Base-by-base conservation (phyloP, 2,113 vertebrate species). In the Baryphthengus martii region DNA sequence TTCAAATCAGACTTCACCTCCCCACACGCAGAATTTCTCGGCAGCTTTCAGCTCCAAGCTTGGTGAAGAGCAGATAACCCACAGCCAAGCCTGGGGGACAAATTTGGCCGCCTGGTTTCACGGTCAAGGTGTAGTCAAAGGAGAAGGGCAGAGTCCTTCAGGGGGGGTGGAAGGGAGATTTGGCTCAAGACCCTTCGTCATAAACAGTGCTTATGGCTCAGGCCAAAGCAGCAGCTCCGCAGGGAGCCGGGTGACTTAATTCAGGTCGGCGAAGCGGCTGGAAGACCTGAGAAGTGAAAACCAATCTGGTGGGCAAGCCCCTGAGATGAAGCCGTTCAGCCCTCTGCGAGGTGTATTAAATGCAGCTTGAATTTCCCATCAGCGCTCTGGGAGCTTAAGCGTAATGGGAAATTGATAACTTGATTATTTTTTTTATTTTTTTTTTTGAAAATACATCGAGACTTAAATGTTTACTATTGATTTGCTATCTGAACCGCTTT, bases 321-420 rank as follows among this genome's bases (percentile, higher is more conserved):
- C 10, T 40, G 1, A 33, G 74, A 59, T 39, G 2, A 11, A 76
- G 59, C 26, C 37, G 40, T 25, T 33, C 52, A 12, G 37, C 62
- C 31, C 80, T 72, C 49, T 31, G 24, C n/a, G 42, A 11, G 25
- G 72, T 23, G 59, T 33, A 35, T 62, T 85, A 63, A 86, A 90
- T 13, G 28, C 70, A 44, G 55, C 89, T 74, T 39, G 9, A 59
- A 72, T 89, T 96, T 93, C 93, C 92, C 95, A 89, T 81, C 91
- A 71, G 50, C 14, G 47, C 70, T 55, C 8, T 3, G 78, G 88
- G 62, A 89, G 70, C 28, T 78, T 12, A 17, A 44, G 66, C 53
- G 2, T 63, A 91, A 79, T 78, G 47, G 84, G 52, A 66, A 89
- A 63, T 24, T 8, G 59, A 61, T 95, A 90, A 70, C 58, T 33